Evolutionary conservation across 2,113 vertebrate genomes (phyloP), one percentile per base, ranked within the genome.

Genomic region (Anoplopoma fimbria): DNA sequence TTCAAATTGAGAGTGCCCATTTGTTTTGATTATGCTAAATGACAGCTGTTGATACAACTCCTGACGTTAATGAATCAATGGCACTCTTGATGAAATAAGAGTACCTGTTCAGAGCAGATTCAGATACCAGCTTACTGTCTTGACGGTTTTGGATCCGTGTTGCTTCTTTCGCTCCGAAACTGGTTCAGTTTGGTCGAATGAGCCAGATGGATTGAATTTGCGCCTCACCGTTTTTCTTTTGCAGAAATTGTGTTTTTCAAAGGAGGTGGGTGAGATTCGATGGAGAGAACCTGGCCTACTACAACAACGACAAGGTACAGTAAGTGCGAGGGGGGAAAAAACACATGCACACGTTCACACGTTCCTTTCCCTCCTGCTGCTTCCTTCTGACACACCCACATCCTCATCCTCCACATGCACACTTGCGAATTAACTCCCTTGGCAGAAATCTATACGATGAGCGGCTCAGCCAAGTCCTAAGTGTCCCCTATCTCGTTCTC

Each of bases 241-340:
- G 40, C 88, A 99, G 98, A 81, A 99, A 97, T 17, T 79, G 95
- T 21, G 95, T 99, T 83, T 99, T 98, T 94, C 98, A 99, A 90
- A 97, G 96, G 92, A 95, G 98, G 82, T 99, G 98, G 98, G 96
- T 99, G 79, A 97, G 97, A 85, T 97, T 98, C 55, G 96, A 98
- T 63, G 97, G 98, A 21, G 94, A 96, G 68, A 96, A 93, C 81
- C 92, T 99, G 91, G 95, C 96, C 69, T 99, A 99, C 85, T 98
- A 97, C 91, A 97, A 97, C 90, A 99, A 96, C 0, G 98, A 99
- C 61, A 98, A 97, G 96, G 98, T 57, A 57, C 53, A 14, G 53
- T 98, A 91, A 93, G 91, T 63, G 36, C 0, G 15, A 47, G 76
- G 1, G 42, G 13, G n/a, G n/a, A n/a, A n/a, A n/a, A n/a, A 27